Evolutionary conservation across 2,797 vertebrate genomes (phyloP).

Genomic region (Lepilemur septentrionalis): DNA sequence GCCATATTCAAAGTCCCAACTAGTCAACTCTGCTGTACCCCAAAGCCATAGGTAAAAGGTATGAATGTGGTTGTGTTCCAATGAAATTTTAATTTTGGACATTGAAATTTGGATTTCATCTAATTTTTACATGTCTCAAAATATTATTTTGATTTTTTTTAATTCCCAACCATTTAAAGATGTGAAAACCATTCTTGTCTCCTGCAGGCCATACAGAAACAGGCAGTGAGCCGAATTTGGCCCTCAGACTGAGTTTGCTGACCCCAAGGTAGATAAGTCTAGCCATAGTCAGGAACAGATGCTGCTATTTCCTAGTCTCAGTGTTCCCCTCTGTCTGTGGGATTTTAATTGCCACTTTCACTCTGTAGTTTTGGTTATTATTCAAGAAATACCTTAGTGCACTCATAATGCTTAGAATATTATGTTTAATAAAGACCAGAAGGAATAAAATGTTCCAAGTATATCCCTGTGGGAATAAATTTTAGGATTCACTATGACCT

Average conservation of each 20-base stretch:
- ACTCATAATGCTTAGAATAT: conserved; percentile 25
- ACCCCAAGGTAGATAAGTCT: background rate
- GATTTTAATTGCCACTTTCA: conserved; percentile 32
- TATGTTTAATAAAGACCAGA: conserved; percentile 54
- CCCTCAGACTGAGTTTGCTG: background rate
- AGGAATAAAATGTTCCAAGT: conserved; percentile 23
- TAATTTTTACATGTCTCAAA: conserved; percentile 35
- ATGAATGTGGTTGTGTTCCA: background rate
- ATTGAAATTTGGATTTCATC: background rate
- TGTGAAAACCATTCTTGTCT: background rate
- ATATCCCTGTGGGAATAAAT: background rate
- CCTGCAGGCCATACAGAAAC: background rate
- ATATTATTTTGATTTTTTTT: background rate
- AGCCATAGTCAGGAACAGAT: background rate
- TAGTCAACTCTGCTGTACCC: background rate
- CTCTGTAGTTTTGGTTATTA: conserved; percentile 18
- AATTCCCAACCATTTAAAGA: background rate
- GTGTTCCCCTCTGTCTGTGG: background rate
- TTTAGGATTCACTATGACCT: conserved; percentile 49
- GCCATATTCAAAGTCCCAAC: background rate
- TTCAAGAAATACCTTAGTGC: conserved; percentile 4
- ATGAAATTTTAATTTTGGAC: background rate
- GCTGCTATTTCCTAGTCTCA: background rate
- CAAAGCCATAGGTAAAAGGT: background rate
- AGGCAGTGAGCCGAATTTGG: background rate